Base-by-base conservation (phyloP, 2,113 vertebrate genomes). In the Otocyon megalotis region DNA sequence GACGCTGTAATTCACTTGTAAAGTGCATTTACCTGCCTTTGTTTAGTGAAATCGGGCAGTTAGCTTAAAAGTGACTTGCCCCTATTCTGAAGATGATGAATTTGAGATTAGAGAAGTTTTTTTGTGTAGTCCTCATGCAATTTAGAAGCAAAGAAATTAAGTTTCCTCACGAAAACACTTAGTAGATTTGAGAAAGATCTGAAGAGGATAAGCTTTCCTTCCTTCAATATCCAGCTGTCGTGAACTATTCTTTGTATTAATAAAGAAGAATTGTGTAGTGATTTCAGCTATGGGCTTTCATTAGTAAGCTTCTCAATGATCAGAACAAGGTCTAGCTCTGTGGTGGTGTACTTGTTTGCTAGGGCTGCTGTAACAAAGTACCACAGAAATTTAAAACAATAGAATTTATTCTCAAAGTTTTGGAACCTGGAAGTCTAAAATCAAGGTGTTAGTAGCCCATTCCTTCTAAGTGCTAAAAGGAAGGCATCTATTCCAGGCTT, bases 241-340 rank as follows among this genome's bases (percentile, higher is more conserved):
- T 69, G 53, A 81, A 85, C 53, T 90, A 11, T 72, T 96, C 30
- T 93, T 12, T 62, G 74, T 28, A 77, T 92, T 88, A 69, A 80
- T 69, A 86, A 90, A 90, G 43, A 69, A 90, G 74, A 26, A 79
- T 83, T 1, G 30, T 94, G 8, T 79, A 43, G 9, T 90, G 22
- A 30, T 85, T 96, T 93, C 53, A 96, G 37, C 48, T 50, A 60
- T 19, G 7, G 37, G 14, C 69, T 94, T 93, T 96, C 90, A 83
- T 50, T 90, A n/a, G 60, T 88, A 77, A 79, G 20, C n/a, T 63
- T 89, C 84, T 63, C 8, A 92, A 28, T 89, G 37, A 77, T 95
- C 56, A 67, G 35, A 86, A 79, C 19, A 62, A 87, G 10, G 86
- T 88, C 56, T 94, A 84, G n/a, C 32, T 87, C 54, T 77, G 8